Evolutionary conservation across 2,113 vertebrate species (phyloP), one percentile per base, ranked within the genome.

Genomic region (Leptodactylus fuscus): DNA sequence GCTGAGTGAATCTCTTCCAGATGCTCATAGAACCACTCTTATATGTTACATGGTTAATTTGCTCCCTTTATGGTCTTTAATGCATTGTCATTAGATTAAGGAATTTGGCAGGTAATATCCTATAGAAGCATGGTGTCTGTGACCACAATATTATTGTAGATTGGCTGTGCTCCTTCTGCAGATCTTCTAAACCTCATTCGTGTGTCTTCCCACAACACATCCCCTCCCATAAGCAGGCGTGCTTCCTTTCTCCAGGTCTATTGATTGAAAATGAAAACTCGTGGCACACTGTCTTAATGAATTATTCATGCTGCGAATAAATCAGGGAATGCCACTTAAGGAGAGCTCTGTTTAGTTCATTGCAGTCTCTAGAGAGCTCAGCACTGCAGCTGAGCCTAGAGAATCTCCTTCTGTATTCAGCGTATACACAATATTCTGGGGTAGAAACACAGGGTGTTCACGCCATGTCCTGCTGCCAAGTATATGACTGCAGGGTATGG

Each of bases 311-410:
- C 69, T 38, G 53, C 18, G 85, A 85, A 88, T 73, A 83, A 88
- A 88, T 70, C 81, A 69, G 70, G 85, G 87, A 7, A 86, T 81
- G 46, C 69, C 15, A 81, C 81, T 79, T 87, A 78, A 49, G 32
- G 83, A 46, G 20, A 82, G 75, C 3, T 85, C 60, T 38, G 69
- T 82, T 81, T 67, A n/a, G n/a, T 79, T 32, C 70, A 79, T 82
- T 22, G 32, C 0, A 1, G 79, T 76, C 85, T 0, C 0, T 48
- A 4, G 36, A 44, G 86, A 80, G 81, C 79, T 41, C 1, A 4
- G 76, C 83, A 34, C 58, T 0, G 1, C 46, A 85, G 55, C 27
- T 76, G 13, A 86, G 81, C 32, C 48, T 46, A 62, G 11, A 1
- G 1, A 3, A 7, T 11, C 76, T 79, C 76, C 53, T 55, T 34